Conservation (phyloP, 2,888 invertebrate species). For the Cephus runcator region DNA sequence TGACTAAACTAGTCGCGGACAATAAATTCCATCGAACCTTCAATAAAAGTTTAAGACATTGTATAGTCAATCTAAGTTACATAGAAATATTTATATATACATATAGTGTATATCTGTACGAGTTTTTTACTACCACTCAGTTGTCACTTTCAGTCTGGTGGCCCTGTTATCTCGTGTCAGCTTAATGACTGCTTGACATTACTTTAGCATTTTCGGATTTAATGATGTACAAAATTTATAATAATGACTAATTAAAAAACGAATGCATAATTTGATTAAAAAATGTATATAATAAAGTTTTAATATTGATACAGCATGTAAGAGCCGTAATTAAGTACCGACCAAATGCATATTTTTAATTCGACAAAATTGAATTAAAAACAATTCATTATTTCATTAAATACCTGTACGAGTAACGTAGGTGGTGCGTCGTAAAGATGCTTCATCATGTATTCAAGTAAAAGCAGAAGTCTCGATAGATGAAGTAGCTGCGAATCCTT, state of each 20-base stretch:
- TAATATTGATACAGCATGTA: not conserved
- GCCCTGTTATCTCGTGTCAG: slow-evolving; percentile 60
- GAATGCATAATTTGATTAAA: not conserved
- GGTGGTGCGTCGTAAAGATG: slow-evolving; percentile 95
- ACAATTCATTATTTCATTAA: slow-evolving; percentile 1
- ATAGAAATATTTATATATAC: not conserved
- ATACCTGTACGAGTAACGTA: slow-evolving; percentile 84
- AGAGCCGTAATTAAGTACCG: not conserved
- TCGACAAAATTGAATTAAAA: not conserved
- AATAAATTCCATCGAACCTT: slow-evolving; percentile 85
- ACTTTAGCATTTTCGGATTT: slow-evolving; percentile 51
- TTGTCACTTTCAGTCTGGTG: slow-evolving; percentile 56
- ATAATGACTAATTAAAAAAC: not conserved
- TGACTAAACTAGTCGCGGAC: slow-evolving; percentile 72
- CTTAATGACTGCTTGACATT: slow-evolving; percentile 33
- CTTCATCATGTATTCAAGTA: slow-evolving; percentile 94
- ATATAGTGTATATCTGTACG: slow-evolving; percentile 41
- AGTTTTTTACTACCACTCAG: slow-evolving; percentile 63
- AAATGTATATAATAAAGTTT: not conserved
- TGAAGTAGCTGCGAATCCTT: slow-evolving; percentile 81
- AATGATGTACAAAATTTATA: not conserved
- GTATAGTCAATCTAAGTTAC: not conserved
- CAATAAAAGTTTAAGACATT: not conserved
- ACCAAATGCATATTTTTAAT: slow-evolving; percentile 18
- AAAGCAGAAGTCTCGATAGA: slow-evolving; percentile 83